These are phyloP conservation scores for Anoura caudifer DNA, from an alignment of 2,113 vertebrate genomes.

Conservation along the genomic window DNA sequence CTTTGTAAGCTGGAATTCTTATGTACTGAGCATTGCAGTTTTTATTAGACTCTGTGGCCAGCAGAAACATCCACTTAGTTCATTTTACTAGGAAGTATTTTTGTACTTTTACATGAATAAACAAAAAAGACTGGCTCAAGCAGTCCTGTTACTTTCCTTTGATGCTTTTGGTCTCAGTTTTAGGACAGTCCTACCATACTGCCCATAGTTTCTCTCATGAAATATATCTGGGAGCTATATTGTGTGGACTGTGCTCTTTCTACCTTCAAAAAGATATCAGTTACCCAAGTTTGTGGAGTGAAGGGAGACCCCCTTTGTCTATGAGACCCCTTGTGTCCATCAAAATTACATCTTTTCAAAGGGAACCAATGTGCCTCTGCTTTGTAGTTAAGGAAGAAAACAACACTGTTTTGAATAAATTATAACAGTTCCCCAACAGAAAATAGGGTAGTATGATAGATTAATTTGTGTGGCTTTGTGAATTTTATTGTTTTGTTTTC, in stretches of 20 bases:
- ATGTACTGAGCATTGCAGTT: not conserved
- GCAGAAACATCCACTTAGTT: not conserved
- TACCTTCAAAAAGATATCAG: not conserved
- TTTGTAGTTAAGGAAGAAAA: slow-evolving; percentile 19
- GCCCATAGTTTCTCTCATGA: not conserved
- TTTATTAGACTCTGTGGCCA: slow-evolving; percentile 20
- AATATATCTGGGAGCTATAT: not conserved
- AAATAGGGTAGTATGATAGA: not conserved
- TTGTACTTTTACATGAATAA: slow-evolving; percentile 12
- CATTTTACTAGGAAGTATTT: slow-evolving; percentile 43
- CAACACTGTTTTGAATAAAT: not conserved
- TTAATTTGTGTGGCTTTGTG: not conserved
- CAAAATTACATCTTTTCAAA: not conserved
- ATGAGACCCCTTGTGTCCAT: not conserved
- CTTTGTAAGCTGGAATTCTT: not conserved
- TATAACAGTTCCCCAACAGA: not conserved
- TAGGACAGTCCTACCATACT: not conserved
- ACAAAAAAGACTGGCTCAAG: not conserved
- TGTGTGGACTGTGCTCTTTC: not conserved
- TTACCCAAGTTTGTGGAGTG: not conserved
- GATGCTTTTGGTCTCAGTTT: not conserved
- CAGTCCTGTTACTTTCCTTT: not conserved
- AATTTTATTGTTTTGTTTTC: not conserved
- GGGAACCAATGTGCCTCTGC: not conserved
- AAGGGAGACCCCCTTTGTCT: not conserved